Evolutionary conservation across 2,113 vertebrate genomes (phyloP), one percentile per base, ranked within the genome.

Genomic region (Pimephales promelas): DNA sequence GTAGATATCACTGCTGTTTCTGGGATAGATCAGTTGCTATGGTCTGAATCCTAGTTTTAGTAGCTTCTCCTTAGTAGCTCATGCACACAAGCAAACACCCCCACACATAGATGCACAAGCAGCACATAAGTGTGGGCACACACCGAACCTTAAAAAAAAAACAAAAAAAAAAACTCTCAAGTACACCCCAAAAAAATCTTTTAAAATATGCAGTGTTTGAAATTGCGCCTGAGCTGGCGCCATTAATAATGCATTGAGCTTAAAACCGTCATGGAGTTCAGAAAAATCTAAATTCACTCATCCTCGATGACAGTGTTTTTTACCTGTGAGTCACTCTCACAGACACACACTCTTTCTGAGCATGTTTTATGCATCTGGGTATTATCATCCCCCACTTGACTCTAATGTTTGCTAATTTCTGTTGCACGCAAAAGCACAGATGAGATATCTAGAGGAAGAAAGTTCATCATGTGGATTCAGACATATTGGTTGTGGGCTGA

Each of bases 311-410:
- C 81, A 72, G 54, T 84, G 34, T 87, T 83, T 87, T 87, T 80
- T 86, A 85, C 81, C 87, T 87, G 79, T 79, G 87, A 82, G 80
- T 86, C 59, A 70, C 68, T 88, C 68, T 75, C 49, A 75, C 66
- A 68, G 56, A 34, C 68, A 79, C 43, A 13, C 57, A 47, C 26
- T 68, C 45, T 85, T 77, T 40, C 71, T 4, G 10, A 83, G 16
- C 47, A 84, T 86, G 84, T 88, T 88, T 88, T 86, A 86, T 90
- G 86, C 88, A 89, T 87, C 84, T 86, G 62, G 80, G 79, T 88
- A 92, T 93, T 92, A 89, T 88, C 90, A 94, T 85, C 89, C 43
- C 90, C 89, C 87, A 91, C 87, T 85, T 86, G 16, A 83, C 88
- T 86, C 79, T 89, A 81, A 86, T 68, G 71, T 88, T 87, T 82